A percentile compares a stretch with the other conserved stretches of the same genome.
Conservation (phyloP, 1,140 invertebrate species). For the Drosophila santomea region DNA sequence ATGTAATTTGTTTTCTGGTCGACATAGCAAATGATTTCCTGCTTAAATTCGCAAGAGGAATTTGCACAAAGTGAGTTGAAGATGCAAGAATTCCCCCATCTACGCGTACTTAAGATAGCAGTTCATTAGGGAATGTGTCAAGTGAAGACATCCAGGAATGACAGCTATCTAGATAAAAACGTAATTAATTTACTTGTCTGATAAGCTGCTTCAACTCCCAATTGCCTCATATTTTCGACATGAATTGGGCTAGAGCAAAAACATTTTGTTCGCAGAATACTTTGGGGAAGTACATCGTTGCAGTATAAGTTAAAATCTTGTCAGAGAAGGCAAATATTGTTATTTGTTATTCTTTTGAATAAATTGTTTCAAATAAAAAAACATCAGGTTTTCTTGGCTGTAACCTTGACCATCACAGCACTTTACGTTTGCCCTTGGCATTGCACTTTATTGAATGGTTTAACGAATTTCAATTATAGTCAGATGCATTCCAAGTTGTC, state of each 20-base stretch:
- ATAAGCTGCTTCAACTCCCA: constrained; percentile 16
- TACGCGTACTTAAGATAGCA: constrained; percentile 8
- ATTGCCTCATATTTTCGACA: constrained; percentile 14
- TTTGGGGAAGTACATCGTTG: background rate
- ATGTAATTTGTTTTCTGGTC: constrained; percentile 30
- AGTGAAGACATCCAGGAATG: constrained; percentile 6
- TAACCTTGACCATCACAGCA: background rate
- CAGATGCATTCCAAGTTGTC: constrained; percentile 33
- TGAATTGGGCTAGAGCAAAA: constrained; percentile 6
- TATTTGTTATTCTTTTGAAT: constrained; percentile 1
- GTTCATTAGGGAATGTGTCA: constrained; percentile 39
- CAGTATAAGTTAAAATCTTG: constrained; percentile 1
- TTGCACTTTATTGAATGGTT: constrained; percentile 24
- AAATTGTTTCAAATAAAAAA: too few relatives aligned
- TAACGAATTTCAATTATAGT: constrained; percentile 36
- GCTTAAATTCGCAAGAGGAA: constrained; percentile 17
- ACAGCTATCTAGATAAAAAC: constrained; percentile 38
- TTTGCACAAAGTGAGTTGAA: constrained; percentile 1
- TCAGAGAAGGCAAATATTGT: constrained; percentile 10
- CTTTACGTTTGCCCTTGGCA: constrained; percentile 13
- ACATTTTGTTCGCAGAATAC: constrained; percentile 7
- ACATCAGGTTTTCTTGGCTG: background rate
- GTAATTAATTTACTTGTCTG: constrained; percentile 27
- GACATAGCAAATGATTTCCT: constrained; percentile 10
- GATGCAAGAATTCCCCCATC: constrained; percentile 11